These are phyloP conservation scores for Orgyia antiqua DNA, from an alignment of 2,888 invertebrate genomes.

Conservation along the genomic window DNA sequence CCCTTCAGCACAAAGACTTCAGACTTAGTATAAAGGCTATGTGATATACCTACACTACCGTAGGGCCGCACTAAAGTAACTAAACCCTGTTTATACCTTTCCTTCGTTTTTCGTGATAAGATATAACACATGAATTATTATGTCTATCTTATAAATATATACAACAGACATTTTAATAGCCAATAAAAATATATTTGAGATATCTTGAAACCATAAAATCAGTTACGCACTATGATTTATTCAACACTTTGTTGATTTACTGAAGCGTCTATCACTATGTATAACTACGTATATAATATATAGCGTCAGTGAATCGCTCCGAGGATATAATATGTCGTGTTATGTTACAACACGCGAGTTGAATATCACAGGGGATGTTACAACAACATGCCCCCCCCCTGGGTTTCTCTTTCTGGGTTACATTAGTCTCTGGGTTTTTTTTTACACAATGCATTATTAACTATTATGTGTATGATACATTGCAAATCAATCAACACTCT, in stretches of 20 bases:
- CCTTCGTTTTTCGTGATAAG: no score
- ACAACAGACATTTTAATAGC: no score
- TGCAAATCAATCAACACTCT: constrained; percentile 19
- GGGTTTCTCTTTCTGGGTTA: constrained; percentile 7
- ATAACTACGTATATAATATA: constrained; percentile 2
- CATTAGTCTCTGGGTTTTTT: constrained; percentile 19
- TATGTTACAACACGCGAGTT: constrained; percentile 17
- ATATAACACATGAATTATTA: no score
- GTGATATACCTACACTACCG: no score
- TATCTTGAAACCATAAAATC: no score
- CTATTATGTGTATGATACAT: constrained; percentile 12
- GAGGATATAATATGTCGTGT: constrained; percentile 17
- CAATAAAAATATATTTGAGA: no score
- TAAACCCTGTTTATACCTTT: no score
- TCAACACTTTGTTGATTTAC: constrained; percentile 22
- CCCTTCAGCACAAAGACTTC: no score
- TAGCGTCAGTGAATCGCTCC: constrained; percentile 14
- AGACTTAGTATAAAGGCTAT: no score
- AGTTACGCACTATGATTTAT: constrained; percentile 18
- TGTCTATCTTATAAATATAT: no score
- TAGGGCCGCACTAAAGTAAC: no score
- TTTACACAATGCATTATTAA: constrained; percentile 9
- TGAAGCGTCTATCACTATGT: constrained; percentile 16
- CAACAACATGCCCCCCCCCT: constrained; percentile 23
- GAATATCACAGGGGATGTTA: constrained; percentile 20